Percentiles rank a stretch among this genome's conserved stretches.
Evolutionary conservation across 1,140 invertebrate species (phyloP).

Genomic region (Listronotus bonariensis): DNA sequence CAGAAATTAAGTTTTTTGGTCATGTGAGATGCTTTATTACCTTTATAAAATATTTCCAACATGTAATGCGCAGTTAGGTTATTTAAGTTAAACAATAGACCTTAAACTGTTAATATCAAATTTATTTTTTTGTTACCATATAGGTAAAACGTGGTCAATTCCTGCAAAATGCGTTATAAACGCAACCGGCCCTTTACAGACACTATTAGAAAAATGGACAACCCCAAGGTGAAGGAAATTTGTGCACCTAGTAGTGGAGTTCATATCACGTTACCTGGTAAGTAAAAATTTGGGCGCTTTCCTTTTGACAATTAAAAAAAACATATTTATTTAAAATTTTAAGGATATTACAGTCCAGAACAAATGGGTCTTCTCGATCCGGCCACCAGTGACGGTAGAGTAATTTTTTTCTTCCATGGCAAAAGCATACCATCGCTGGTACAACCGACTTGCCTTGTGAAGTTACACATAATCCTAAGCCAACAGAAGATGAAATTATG

Average conservation of each 20-base stretch:
- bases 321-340: background rate
- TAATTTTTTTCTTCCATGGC: constrained; percentile 99
- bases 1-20: too few species aligned
- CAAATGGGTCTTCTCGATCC: constrained; percentile 99
- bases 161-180: constrained; percentile 96
- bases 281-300: constrained; percentile 1
- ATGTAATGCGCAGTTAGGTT: too few species aligned
- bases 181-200: constrained; percentile 99
- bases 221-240: constrained; percentile 79
- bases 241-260: constrained; percentile 96
- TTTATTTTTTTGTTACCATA: too few species aligned
- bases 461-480: constrained; percentile 89
- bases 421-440: constrained; percentile 93
- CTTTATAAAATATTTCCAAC: too few species aligned
- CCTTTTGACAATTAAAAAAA: too few species aligned
- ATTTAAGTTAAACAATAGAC: too few species aligned
- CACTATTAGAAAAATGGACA: constrained; percentile 92
- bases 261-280: constrained; percentile 95
- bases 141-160: constrained; percentile 82
- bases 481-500: constrained; percentile 96
- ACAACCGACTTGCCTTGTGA: constrained; percentile 96
- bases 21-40: too few species aligned
- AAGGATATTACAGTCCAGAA: constrained; percentile 76
- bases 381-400: constrained; percentile 94
- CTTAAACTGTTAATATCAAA: too few species aligned